phyloP scores from a whole-genome alignment of 1,140 invertebrate species.

The Drosophila pallidifrons region DNA sequence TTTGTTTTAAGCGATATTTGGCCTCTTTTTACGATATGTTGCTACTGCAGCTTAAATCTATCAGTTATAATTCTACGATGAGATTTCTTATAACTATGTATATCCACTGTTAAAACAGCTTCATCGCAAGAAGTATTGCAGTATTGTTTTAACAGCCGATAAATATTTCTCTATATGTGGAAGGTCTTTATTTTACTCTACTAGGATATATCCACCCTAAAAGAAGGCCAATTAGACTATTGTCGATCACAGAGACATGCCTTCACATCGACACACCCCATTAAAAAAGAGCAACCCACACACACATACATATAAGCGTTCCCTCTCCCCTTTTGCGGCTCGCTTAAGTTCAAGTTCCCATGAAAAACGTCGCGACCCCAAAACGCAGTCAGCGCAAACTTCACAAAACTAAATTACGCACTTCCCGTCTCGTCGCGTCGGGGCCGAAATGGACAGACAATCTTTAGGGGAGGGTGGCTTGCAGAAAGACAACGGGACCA shows the following conservation, averaged over 20 bases:
- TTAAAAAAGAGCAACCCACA: conserved; percentile 46
- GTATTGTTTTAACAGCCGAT: neutral
- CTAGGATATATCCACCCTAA: neutral
- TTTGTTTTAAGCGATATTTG: too few species aligned
- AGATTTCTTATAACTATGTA: too few species aligned
- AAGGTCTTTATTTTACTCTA: neutral
- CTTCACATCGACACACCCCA: conserved; percentile 25
- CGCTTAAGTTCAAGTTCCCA: conserved; percentile 68
- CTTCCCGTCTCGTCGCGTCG: conserved; percentile 59
- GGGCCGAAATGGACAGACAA: conserved; percentile 48
- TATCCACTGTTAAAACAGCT: too few species aligned
- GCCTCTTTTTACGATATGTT: too few species aligned
- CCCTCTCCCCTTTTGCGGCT: conserved; percentile 22
- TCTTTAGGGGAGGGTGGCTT: conserved; percentile 61
- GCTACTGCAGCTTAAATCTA: too few species aligned
- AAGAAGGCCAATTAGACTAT: conserved; percentile 22
- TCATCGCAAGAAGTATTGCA: neutral
- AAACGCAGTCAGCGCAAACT: conserved; percentile 60
- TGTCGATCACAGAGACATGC: conserved; percentile 6
- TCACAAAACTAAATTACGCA: conserved; percentile 81
- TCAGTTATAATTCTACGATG: too few species aligned
- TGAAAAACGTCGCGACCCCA: conserved; percentile 67
- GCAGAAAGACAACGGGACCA: conserved; percentile 49
- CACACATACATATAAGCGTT: conserved; percentile 7
- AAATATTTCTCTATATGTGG: too few species aligned